Base-by-base conservation (phyloP, 2,797 vertebrate genomes). In the Micromesistius poutassou region DNA sequence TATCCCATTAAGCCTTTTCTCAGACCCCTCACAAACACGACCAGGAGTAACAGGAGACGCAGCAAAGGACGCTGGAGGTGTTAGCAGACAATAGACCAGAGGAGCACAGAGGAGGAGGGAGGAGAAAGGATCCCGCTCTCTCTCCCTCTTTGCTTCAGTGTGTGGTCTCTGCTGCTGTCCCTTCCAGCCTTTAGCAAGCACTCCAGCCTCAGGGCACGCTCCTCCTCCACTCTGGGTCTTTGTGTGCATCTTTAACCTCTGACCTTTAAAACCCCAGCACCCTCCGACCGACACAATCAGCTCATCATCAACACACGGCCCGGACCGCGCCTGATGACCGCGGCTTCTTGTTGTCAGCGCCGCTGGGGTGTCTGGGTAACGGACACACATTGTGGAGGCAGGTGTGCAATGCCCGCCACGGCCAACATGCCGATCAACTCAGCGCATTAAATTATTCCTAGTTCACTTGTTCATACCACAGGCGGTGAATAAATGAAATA, bases 181-280 rank as follows among this genome's bases (percentile, higher is more conserved):
- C 89, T 87, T 87, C 81, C 86, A 76, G 80, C 83, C 84, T n/a
- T n/a, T 89, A 90, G 93, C 88, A 91, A 87, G 87, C 79, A 88
- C 90, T 89, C 16, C 87, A 8, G 7, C 1, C 8, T 8, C 36
- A 38, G 36, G 36, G 36, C 36, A 9, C 36, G 7, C 36, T 38
- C 36, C 86, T 84, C 82, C 84, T 81, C 81, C 31, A 76, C 84
- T 79, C 78, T 40, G 87, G 81, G 82, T 88, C 82, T 89, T 87
- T 90, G 89, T 92, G 84, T 89, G 83, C 87, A 92, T 92, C 89
- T 93, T 93, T 92, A 91, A 94, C 88, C 88, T 92, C 91, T 91
- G 81, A 91, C 86, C 88, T 82, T 78, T 79, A 85, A 84, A 90
- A 90, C 88, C 90, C 85, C 84, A 28, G 77, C 82, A 89, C 91